Base-by-base conservation (phyloP, 2,888 invertebrate species). In the Pyrocoelia pectoralis region DNA sequence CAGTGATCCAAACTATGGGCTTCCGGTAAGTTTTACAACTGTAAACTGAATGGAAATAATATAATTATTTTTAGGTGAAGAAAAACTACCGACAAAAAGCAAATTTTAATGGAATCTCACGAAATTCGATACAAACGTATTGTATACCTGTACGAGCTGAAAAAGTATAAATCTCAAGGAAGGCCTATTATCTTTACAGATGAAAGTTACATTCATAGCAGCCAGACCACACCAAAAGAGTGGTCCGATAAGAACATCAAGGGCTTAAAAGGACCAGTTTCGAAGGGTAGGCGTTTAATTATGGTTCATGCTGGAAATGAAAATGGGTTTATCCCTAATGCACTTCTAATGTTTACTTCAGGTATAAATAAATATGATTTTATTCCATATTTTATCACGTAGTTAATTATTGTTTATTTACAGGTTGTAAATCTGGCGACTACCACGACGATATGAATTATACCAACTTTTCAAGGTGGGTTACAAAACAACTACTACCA, bases 381-480 rank as follows among this genome's bases (percentile, higher is more conserved):
- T 49, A 3, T 46, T 46, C 4, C 4, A 5, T 17, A 49, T 15
- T 15, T 8, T 43, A 15, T 6, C 8, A 15, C 17, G 1, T 53
- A 29, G n/a, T 6, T 52, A 33, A 13, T 52, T 52, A 29, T 62
- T 49, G 41, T 46, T 19, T 24, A n/a, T n/a, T n/a, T n/a, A n/a
- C n/a, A 15, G 43, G 43, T 8, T 29, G 14, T 1, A 74, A 73
- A 68, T 52, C 63, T 8, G 73, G 73, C 1, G 75, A 76, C 53
- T 74, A 74, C 18, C 73, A 76, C 46, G 72, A 72, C 18, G 70
- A 74, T 40, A 75, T 75, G 73, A 77, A 74, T 63, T 60, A 19
- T 13, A 61, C 61, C 5, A 73, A 72, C 64, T 76, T 72, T 50
- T 67, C 65, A 48, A 70, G 69, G 65, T 75, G 73, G 73, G 48